Base-by-base conservation (phyloP, 2,888 invertebrate species). In the Acronicta aceris region DNA sequence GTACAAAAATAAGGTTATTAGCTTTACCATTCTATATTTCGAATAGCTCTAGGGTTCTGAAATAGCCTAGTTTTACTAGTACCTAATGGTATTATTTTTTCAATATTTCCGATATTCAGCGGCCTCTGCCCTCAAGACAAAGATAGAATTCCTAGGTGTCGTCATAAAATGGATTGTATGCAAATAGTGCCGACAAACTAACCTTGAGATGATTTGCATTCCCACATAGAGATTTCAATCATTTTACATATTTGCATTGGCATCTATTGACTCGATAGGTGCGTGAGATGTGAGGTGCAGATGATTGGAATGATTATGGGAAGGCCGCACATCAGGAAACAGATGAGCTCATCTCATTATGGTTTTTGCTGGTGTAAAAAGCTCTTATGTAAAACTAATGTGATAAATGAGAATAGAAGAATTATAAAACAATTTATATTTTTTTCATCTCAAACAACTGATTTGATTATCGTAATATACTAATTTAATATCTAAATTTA, bases 111-210 rank as follows among this genome's bases (percentile, higher is more conserved):
- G 45, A 45, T 49, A 54, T 21, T 6, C 7, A 64, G 15, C 36
- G 42, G 21, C 48, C 42, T 65, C 40, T 74, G 45, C 36, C 46
- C 10, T 58, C 17, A 46, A 33, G 61, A 68, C 76, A 71, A 60
- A 71, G 52, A 58, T 62, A 57, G 45, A 67, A 78, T 81, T 80
- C 80, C 68, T 71, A 52, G 65, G 54, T 84, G 84, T 84, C 81
- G 83, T 86, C 85, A 87, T 68, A 81, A 73, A 82, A 82, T 77
- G 82, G 84, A 92, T 92, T 92, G 90, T 91, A 88, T 92, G 90
- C 83, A 86, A 92, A 92, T 90, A 74, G 25, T 56, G 66, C 67
- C 65, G 54, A 71, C 76, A 62, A 63, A 60, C 33, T 64, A 84
- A 79, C 88, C 88, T 89, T 90, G 87, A 79, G 73, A 85, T 81